Base-by-base conservation (phyloP, 35 echinoderm and acorn worm species). In the Amphiura filiformis region DNA sequence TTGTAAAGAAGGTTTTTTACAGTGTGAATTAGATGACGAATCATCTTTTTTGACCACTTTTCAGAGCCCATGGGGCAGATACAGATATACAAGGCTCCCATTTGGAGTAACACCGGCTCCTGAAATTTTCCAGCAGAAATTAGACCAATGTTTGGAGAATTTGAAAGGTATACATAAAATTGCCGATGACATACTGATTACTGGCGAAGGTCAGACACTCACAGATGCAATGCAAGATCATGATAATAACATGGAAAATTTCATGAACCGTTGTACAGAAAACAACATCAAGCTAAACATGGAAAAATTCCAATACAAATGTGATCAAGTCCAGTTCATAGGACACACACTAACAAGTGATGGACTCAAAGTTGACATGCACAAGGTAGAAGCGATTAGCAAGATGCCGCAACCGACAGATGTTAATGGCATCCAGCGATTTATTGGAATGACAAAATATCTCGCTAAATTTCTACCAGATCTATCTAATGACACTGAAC, bases 361-460 rank as follows among this genome's bases (percentile, higher is more conserved):
- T 20, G 93, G 88, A 37, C 36, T 95, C 0, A 90, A 57, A 39
- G 34, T 83, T 39, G 93, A 95, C 34, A 49, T 70, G 9, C 23
- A 35, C 7, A 95, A 95, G 44, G 36, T 91, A n/a, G 79, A 81
- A 35, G 93, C 89, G 31, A 79, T 90, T 12, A 0, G 18, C 26
- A 86, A 90, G 5, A 94, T 90, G 92, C 87, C 77, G 26, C 7
- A 81, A 77, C 93, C 88, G 13, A 26, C 44, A 61, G 65, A 91
- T 87, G 84, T 91, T 4, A 44, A 78, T 47, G 88, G 39, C 30
- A 40, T 91, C 1, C 88, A 91, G 56, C 38, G 93, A 82, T 87
- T 94, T 47, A n/a, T 87, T 4, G 93, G 79, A 38, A 90, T 90
- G 83, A 39, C 85, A 20, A 85, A 94, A 36, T 94, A 94, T 42